Base-by-base conservation (phyloP, 2,113 vertebrate species). In the Lophotis ruficrista region DNA sequence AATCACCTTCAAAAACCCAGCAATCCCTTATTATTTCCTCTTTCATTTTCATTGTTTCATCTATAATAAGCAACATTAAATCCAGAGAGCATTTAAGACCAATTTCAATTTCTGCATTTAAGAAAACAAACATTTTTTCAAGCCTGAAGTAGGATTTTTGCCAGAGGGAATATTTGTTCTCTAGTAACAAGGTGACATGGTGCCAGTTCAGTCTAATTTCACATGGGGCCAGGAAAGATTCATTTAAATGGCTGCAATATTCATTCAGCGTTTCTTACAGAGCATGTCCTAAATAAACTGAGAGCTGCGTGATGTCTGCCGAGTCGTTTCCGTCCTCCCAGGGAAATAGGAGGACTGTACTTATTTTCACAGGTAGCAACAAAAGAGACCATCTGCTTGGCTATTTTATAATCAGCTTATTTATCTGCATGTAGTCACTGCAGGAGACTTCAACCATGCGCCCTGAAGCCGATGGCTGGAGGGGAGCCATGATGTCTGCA, bases 1-100 rank as follows among this genome's bases (percentile, higher is more conserved):
- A 97, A 98, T 97, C 95, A 97, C 91, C 82, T 91, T 96, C 88
- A 87, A 95, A 96, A 95, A 69, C 68, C 86, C 92, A 87, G 70
- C 35, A 95, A 88, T 93, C 87, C n/a, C 45, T 94, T 91, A 71
- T 90, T 96, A 91, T 82, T 91, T 83, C 72, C 81, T 96, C 83
- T 95, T 96, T 90, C 41, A 6, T 96, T 97, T 95, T 96, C 56
- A 73, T 82, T 95, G 62, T 96, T 95, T 96, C 94, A 80, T 91
- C 64, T 19, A 50, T 95, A 97, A 97, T 82, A 96, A 96, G 88
- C 92, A 96, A 81, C 73, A 62, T 94, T 81, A 92, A 96, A 96
- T 94, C 93, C 95, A 96, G 30, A 83, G 61, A 98, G 78, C 64
- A 94, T 95, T 95, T 75, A 83, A 96, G 87, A 96, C 87, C 82